Percentiles rank a stretch among this genome's conserved stretches.
Evolutionary conservation across 2,113 vertebrate genomes (phyloP).

Genomic region (human): DNA sequence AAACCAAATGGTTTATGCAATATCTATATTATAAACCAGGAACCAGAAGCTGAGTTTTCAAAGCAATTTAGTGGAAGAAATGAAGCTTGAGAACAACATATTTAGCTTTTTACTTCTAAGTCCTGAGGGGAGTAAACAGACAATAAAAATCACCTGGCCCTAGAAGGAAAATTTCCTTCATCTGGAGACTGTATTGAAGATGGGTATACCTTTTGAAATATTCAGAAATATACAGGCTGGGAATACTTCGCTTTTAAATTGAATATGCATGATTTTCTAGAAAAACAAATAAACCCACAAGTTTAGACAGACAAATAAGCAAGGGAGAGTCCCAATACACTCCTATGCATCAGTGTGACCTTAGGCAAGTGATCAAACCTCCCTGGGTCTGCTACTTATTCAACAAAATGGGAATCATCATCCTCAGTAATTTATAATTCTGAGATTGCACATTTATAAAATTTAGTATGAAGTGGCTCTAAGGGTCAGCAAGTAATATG

Average conservation of each 20-base stretch:
- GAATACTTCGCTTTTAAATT: background rate
- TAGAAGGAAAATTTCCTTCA: background rate
- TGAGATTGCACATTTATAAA: slow-evolving; percentile 4
- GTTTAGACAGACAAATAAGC: background rate
- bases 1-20: background rate
- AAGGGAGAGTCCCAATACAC: background rate
- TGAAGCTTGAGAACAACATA: rapidly evolving
- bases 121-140: background rate
- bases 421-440: background rate
- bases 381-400: background rate
- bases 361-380: background rate
- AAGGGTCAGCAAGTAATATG: background rate
- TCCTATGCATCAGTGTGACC: background rate
- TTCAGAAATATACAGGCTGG: background rate
- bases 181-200: background rate
- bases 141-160: background rate
- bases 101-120: background rate
- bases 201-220: background rate
- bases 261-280: background rate
- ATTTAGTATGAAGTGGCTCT: slow-evolving; percentile 9
- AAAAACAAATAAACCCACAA: background rate
- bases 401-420: background rate
- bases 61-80: background rate
- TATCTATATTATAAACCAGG: background rate
- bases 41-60: background rate